Evolutionary conservation across 2,797 vertebrate genomes (phyloP), one percentile per base, ranked within the genome.

Genomic region (Myripristis murdjan): DNA sequence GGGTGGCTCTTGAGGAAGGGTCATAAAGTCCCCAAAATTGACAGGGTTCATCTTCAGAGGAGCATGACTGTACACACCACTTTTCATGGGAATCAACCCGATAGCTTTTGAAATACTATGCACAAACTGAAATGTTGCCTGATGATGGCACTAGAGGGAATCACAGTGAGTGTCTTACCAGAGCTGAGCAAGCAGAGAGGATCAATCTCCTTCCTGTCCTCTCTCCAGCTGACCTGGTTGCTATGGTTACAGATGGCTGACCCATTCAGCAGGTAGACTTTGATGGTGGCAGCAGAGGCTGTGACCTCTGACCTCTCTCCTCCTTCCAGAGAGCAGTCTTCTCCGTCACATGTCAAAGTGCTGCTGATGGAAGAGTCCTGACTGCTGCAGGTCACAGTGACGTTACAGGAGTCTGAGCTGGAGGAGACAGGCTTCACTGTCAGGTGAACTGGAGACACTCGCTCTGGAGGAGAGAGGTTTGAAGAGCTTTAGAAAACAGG

Each of bases 171-270:
- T 24, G 18, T 37, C 28, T 60, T 41, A 60, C 57, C 44, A 48
- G 35, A 3, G 11, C 22, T 18, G 3, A 2, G 7, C 11, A 2
- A 1, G 44, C 84, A 86, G 2, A 59, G 6, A 2, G 3, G 0
- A 22, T 2, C 0, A 2, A 73, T 28, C 0, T 58, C 0, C 18
- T 0, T 46, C 2, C 0, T 18, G 0, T 59, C 2, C 0, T 9
- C 0, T 11, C 6, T 14, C 76, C 52, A 57, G 80, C 76, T 89
- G 37, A 87, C 77, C 0, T 39, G 0, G 80, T 91, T 92, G 76
- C 83, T 90, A 12, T 92, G 75, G 76, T 84, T 83, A 78, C 91
- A 93, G 54, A 68, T 49, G 47, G 91, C 67, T 2, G 0, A 1
- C 15, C 7, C 4, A 4, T 79, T 9, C 0, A 14, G 9, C 2